phyloP scores from a whole-genome alignment of 2,113 vertebrate species.

The Tinamus guttatus region DNA sequence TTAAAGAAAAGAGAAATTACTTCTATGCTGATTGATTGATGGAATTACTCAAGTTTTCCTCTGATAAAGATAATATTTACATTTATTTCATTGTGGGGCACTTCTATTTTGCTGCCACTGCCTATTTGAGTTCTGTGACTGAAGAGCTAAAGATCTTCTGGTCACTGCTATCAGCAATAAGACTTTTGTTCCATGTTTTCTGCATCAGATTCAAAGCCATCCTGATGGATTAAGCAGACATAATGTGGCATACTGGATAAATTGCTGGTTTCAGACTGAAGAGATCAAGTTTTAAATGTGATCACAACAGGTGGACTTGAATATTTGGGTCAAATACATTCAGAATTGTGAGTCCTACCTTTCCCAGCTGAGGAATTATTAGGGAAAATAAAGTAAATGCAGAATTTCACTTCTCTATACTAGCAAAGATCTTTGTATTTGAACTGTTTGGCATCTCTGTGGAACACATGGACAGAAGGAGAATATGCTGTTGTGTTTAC shows the following conservation, averaged over 20 bases:
- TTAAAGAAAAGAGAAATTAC: neutral
- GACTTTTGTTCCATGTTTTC: neutral
- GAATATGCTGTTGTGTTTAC: neutral
- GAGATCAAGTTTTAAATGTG: neutral
- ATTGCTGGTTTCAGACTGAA: neutral
- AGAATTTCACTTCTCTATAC: too few relatives aligned
- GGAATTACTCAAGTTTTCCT: neutral
- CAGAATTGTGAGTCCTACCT: neutral
- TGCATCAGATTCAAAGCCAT: neutral
- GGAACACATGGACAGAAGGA: neutral
- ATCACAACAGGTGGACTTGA: neutral
- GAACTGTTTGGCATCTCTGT: too few relatives aligned
- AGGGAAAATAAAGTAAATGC: too few relatives aligned
- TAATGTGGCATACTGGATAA: neutral
- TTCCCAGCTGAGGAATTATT: neutral
- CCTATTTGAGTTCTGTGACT: neutral
- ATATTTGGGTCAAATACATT: neutral
- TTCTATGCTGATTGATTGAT: neutral
- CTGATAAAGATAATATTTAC: neutral
- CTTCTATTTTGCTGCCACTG: neutral
- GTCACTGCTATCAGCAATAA: neutral
- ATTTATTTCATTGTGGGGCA: neutral
- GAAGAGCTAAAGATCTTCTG: fast-evolving
- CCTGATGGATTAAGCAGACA: fast-evolving
- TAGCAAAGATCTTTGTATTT: too few relatives aligned